Base-by-base conservation (phyloP, 2,113 vertebrate genomes). In the Pluvialis apricaria region DNA sequence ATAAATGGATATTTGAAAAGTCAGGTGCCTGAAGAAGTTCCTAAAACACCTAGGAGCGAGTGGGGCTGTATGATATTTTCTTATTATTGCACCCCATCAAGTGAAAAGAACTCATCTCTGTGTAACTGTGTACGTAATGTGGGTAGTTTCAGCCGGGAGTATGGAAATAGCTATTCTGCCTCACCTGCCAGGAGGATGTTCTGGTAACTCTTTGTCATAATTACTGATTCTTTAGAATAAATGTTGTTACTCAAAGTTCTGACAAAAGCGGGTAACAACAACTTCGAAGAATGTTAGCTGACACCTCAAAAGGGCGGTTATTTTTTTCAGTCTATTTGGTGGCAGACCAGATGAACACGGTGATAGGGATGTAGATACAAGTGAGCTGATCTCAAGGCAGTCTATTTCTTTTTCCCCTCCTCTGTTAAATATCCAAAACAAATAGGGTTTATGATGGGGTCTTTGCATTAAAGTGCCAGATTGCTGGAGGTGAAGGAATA, bases 281-380 rank as follows among this genome's bases (percentile, higher is more conserved):
- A 4, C n/a, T 15, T 42, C 7, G 8, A 7, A n/a, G 47, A 17
- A 17, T 15, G 57, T 70, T 14, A 22, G 36, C 8, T 47, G 57
- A 49, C 65, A 32, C 36, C 70, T 38, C 31, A 13, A 11, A 40
- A 42, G 19, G 38, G 18, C 8, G 16, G n/a, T 40, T 47, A 0
- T 31, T n/a, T 40, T 72, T 75, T n/a, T 17, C 10, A 18, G 0
- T 8, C 0, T 31, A 4, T 31, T 49, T 61, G n/a, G 7, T 47
- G 38, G 40, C 45, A n/a, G 40, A 26, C 13, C 60, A 44, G 18
- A 19, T 34, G 65, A 65, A 5, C 44, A 3, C 2, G 4, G 66
- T 8, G 38, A 14, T 32, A 29, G 44, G 19, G 26, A 2, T 31
- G 51, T 21, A 16, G 26, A 12, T 34, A 12, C 10, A 13, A 36